Conservation (phyloP, 92 coral and sea anemone species). For the Umimayanthus kanabou region DNA sequence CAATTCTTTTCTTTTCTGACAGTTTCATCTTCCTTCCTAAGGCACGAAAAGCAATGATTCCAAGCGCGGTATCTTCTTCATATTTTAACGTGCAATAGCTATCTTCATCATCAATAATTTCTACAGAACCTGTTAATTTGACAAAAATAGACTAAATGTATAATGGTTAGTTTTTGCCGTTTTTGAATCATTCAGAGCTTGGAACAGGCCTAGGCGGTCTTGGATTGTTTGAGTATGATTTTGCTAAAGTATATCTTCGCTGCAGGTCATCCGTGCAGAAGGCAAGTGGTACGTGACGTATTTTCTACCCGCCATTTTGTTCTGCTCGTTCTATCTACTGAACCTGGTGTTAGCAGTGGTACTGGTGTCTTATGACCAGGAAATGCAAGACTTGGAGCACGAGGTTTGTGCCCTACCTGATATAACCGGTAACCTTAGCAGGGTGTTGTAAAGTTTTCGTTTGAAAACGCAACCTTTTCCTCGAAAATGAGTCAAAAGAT, state of each 20-base stretch:
- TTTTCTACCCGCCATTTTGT: conserved; percentile 82
- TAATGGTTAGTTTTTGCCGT: background rate
- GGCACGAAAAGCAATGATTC: too few species aligned
- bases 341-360: conserved; percentile 94
- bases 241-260: background rate
- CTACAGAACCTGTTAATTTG: too few species aligned
- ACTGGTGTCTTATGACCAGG: conserved; percentile 87
- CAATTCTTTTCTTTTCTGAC: too few species aligned
- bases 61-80: too few species aligned
- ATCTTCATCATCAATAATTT: too few species aligned
- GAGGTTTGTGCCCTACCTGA: conserved; percentile 61
- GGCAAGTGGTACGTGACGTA: conserved; percentile 80
- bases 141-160: too few species aligned
- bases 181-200: background rate
- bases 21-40: too few species aligned
- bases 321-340: conserved; percentile 90
- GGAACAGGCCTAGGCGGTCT: background rate
- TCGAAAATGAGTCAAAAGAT: too few species aligned
- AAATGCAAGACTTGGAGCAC: conserved; percentile 65
- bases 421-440: background rate
- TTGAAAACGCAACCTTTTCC: background rate
- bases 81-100: too few species aligned
- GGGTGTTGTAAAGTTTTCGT: background rate
- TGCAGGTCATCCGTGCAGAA: conserved; percentile 75
- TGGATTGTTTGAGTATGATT: background rate